Conservation (phyloP, 2,113 vertebrate species). For the Proteles cristata region DNA sequence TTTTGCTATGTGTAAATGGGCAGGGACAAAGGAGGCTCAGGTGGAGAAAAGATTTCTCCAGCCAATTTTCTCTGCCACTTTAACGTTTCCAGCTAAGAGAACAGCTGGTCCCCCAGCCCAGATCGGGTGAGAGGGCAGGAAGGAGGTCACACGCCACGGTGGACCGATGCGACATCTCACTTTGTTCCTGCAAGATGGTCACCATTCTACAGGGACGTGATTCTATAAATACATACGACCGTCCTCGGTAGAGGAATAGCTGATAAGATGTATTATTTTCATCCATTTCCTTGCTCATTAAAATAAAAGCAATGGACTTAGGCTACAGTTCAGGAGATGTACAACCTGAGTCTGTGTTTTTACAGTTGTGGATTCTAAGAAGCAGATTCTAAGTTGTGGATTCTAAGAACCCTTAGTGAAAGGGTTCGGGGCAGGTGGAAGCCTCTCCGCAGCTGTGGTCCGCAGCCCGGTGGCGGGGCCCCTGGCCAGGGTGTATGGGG, state of each 20-base stretch:
- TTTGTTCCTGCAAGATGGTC: neutral
- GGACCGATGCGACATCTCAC: neutral
- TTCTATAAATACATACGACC: neutral
- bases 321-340: neutral
- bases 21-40: neutral
- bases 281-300: neutral
- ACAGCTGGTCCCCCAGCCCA: no score
- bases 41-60: neutral
- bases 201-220: neutral
- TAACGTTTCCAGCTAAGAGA: neutral
- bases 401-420: neutral
- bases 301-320: neutral
- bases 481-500: neutral
- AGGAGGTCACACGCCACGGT: neutral
- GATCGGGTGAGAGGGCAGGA: neutral
- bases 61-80: neutral
- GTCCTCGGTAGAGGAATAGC: neutral
- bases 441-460: neutral
- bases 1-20: neutral
- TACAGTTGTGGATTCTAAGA: neutral
- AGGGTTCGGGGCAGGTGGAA: neutral
- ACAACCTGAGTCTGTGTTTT: neutral
- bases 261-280: neutral
- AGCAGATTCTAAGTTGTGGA: rapidly evolving
- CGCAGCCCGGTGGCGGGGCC: neutral